These are phyloP conservation scores for Gracilinanus agilis DNA, from an alignment of 2,113 vertebrate genomes.

Conservation along the genomic window DNA sequence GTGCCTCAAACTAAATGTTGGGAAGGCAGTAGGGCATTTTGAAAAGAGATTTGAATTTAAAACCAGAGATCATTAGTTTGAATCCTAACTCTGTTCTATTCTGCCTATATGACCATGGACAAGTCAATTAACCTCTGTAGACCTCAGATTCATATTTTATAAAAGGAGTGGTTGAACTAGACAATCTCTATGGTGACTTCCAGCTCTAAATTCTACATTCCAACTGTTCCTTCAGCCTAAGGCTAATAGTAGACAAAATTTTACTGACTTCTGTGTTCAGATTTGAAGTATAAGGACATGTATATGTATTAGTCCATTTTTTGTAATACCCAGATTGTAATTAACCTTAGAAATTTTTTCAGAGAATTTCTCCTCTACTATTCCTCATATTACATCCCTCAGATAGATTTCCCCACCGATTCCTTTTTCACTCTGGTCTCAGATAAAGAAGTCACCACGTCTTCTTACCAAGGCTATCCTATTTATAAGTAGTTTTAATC, in stretches of 20 bases:
- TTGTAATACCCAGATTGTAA: not conserved
- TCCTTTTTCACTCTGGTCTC: not conserved
- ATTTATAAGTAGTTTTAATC: not conserved
- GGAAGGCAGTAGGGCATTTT: not conserved
- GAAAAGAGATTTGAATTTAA: not conserved
- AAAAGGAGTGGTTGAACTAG: not conserved
- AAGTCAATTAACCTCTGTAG: not conserved
- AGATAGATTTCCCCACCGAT: not conserved
- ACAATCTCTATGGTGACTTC: not conserved
- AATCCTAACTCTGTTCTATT: not conserved
- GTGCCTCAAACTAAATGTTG: not conserved
- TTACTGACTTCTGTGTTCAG: not conserved
- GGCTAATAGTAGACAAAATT: not conserved
- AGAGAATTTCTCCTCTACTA: not conserved
- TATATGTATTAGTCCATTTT: not conserved
- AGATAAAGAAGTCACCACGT: not conserved
- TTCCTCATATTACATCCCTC: not conserved
- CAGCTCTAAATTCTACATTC: conserved; percentile 35
- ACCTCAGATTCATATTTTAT: not conserved
- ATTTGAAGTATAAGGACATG: conserved; percentile 7
- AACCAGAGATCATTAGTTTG: not conserved
- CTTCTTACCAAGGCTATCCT: not conserved
- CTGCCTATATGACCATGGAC: not conserved
- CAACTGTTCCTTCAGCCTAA: conserved; percentile 12
- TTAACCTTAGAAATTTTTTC: not conserved